These are phyloP conservation scores for Takifugu rubripes DNA, from an alignment of 2,797 vertebrate species.

Conservation along the genomic window DNA sequence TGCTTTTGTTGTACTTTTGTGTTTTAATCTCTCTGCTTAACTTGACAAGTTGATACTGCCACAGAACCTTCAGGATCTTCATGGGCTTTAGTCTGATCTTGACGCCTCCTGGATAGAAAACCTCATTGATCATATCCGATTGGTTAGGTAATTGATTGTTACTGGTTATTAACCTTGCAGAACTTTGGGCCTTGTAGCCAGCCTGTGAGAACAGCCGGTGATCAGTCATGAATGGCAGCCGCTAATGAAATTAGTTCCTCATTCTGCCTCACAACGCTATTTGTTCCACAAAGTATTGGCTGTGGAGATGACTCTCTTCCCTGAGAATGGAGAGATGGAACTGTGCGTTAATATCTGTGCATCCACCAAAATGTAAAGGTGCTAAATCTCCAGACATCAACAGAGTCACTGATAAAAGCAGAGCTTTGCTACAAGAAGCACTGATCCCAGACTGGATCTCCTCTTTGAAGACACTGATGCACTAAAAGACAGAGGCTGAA, in stretches of 20 bases:
- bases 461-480: no score
- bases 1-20: no score
- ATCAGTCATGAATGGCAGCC: slow-evolving; percentile 81
- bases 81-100: slow-evolving; percentile 48
- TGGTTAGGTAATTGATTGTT: slow-evolving; percentile 81
- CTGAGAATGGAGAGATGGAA: background rate
- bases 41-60: background rate
- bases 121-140: slow-evolving; percentile 78
- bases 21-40: no score
- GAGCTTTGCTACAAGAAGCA: no score
- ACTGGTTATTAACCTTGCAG: slow-evolving; percentile 81
- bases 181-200: slow-evolving; percentile 70
- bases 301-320: background rate
- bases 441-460: no score
- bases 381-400: no score
- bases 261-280: slow-evolving; percentile 81
- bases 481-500: no score
- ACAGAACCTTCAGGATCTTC: slow-evolving; percentile 28
- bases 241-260: slow-evolving; percentile 82
- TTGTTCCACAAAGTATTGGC: slow-evolving; percentile 61
- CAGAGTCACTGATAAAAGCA: no score
- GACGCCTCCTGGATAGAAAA: slow-evolving; percentile 57
- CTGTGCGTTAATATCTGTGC: no score
- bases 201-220: slow-evolving; percentile 70
- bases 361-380: no score